Conservation (phyloP, 2,888 invertebrate genomes). For the Timema cristinae region DNA sequence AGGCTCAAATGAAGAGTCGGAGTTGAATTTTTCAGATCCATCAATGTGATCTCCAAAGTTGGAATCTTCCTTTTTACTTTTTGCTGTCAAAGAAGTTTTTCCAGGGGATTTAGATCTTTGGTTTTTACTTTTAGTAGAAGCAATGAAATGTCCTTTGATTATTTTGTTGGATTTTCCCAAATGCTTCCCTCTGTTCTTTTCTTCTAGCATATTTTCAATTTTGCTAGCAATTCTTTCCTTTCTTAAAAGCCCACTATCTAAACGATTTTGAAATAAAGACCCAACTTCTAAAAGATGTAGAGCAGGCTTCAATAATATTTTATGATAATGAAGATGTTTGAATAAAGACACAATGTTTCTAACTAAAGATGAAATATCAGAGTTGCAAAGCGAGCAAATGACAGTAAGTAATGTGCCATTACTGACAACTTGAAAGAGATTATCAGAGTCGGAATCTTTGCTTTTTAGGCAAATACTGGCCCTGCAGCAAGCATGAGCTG, state of each 20-base stretch:
- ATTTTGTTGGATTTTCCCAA: too few species aligned
- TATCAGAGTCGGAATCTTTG: not conserved
- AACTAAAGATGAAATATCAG: constrained; percentile 26
- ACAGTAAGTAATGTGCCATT: constrained; percentile 20
- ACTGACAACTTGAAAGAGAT: constrained; percentile 13
- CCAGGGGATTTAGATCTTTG: too few species aligned
- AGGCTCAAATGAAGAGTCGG: constrained; percentile 24
- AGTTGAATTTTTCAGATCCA: constrained; percentile 19
- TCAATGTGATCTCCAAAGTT: not conserved
- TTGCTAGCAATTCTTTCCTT: too few species aligned
- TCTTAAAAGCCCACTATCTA: too few species aligned
- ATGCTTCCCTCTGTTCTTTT: too few species aligned
- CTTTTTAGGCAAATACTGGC: constrained; percentile 10
- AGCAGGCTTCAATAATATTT: constrained; percentile 25
- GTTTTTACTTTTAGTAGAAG: too few species aligned
- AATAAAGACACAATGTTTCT: constrained; percentile 28
- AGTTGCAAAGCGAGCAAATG: constrained; percentile 27
- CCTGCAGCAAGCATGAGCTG: constrained; percentile 23
- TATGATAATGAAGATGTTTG: constrained; percentile 31
- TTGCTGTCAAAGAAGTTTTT: too few species aligned
- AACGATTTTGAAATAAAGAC: constrained; percentile 6
- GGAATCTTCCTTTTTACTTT: too few species aligned
- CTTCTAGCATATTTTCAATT: too few species aligned
- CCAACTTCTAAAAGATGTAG: constrained; percentile 23
- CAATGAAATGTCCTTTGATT: too few species aligned